Evolutionary conservation across 2,797 vertebrate genomes (phyloP), one percentile per base, ranked within the genome.

Genomic region (Rousettus madagascariensis): DNA sequence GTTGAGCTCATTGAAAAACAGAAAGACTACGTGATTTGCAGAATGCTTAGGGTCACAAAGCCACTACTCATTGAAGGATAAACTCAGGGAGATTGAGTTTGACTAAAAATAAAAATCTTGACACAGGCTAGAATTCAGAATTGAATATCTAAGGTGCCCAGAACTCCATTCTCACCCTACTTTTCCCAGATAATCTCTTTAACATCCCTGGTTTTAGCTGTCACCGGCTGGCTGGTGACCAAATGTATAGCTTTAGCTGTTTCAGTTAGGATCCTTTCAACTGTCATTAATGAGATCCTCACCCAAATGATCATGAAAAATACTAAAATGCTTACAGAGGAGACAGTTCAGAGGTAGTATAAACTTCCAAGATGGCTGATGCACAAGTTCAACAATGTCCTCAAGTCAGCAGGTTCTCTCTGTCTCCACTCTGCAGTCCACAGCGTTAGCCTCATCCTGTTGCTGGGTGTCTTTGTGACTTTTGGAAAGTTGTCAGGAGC

Each of bases 251-350:
- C 36, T 90, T 82, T 17, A 71, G 59, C 33, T 77, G n/a, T 88
- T 88, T 95, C 22, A 75, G 30, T 80, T 61, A 96, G 33, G 51
- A 89, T 51, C 65, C 24, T 89, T 89, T 72, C 79, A 69, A 53
- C 10, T 53, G 28, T 69, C 69, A 71, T 30, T 78, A 92, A 55
- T n/a, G 69, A 79, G 5, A 79, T 41, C 36, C 51, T 75, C 69
- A 90, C 11, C 61, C 30, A 66, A 71, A 90, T 63, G n/a, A 90
- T 79, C 49, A 43, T 24, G 41, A 86, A 38, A 22, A 3, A 38
- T 49, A 33, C 16, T 41, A 82, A 75, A 91, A 49, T 26, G 28
- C 20, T 89, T 49, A 38, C 11, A 6, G 41, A 55, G 75, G 86
- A 85, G 33, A 33, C 26, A 55, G 22, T 41, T 2, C 11, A 55